These are phyloP conservation scores for Trissolcus basalis DNA, from an alignment of 1,140 invertebrate genomes.

Conservation along the genomic window DNA sequence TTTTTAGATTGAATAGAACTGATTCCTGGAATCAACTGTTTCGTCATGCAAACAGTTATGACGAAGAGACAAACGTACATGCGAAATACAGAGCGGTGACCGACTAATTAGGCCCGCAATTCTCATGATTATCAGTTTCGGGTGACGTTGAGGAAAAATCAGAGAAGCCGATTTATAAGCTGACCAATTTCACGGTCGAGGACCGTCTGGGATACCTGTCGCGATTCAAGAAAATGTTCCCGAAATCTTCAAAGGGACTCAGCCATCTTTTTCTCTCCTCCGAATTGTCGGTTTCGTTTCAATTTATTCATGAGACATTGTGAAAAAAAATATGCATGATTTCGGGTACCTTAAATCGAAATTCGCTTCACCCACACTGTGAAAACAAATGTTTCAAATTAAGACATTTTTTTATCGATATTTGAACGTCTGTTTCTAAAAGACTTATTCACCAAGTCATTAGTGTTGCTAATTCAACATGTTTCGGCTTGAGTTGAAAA, in stretches of 20 bases:
- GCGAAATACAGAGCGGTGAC: slow-evolving; percentile 5
- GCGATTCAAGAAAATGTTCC: slow-evolving; percentile 10
- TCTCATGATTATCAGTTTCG: slow-evolving; percentile 28
- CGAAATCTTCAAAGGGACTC: no score
- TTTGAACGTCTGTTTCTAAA: no score
- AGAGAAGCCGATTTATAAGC: slow-evolving; percentile 40
- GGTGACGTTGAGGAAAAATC: slow-evolving; percentile 33
- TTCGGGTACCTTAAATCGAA: no score
- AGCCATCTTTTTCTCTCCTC: no score
- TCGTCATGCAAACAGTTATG: slow-evolving; percentile 23
- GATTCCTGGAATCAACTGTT: slow-evolving; percentile 11
- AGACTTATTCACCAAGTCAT: no score
- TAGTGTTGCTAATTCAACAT: no score
- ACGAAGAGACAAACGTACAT: slow-evolving; percentile 7
- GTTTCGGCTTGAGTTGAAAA: no score
- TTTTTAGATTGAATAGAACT: slow-evolving; percentile 1
- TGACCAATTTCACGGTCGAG: slow-evolving; percentile 39
- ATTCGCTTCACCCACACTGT: no score
- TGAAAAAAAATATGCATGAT: not conserved
- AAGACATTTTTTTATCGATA: no score
- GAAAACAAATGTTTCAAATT: no score
- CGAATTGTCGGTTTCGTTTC: no score
- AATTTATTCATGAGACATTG: slow-evolving; percentile 2
- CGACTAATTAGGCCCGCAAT: slow-evolving; percentile 26
- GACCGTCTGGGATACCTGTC: slow-evolving; percentile 28